Percentiles rank a stretch among this genome's conserved stretches.
Evolutionary conservation across 2,888 invertebrate genomes (phyloP).

Genomic region (Dasypogon diadema): DNA sequence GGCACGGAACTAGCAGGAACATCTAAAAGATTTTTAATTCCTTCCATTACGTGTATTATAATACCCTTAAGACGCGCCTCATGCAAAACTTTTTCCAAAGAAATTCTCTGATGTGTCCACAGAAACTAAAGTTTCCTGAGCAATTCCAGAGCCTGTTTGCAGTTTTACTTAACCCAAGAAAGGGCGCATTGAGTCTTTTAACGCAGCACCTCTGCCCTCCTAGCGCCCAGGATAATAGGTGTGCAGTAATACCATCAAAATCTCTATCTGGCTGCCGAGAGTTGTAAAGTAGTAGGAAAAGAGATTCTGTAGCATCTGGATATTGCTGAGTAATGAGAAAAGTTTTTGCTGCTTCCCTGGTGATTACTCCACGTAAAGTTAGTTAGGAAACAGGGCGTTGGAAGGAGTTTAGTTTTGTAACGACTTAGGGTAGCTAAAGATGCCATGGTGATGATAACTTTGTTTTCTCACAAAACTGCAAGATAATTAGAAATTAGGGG

Average conservation of each 20-base stretch:
- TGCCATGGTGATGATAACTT: conserved; percentile 32
- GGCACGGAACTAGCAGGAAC: not conserved
- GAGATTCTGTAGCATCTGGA: conserved; percentile 44
- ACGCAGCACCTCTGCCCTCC: conserved; percentile 25
- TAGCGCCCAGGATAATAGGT: conserved; percentile 8
- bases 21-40: conserved; percentile 14
- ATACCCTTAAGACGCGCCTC: conserved; percentile 3
- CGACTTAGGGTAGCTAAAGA: conserved; percentile 9
- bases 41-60: conserved; percentile 26
- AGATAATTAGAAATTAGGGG: not conserved
- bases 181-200: conserved; percentile 10
- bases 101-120: conserved; percentile 20
- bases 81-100: conserved; percentile 13
- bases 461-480: conserved; percentile 16
- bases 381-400: not conserved
- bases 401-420: not conserved
- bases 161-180: conserved; percentile 14
- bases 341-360: conserved; percentile 35
- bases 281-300: conserved; percentile 33
- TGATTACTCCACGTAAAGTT: conserved; percentile 10
- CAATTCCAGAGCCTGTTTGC: conserved; percentile 6
- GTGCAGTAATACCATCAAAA: conserved; percentile 13
- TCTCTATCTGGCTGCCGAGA: conserved; percentile 16
- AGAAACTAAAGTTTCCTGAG: conserved; percentile 10
- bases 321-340: conserved; percentile 48